Percentiles rank a stretch among this genome's conserved stretches.
Evolutionary conservation across 2,113 vertebrate genomes (phyloP).

Genomic region (Apeltes quadracus): DNA sequence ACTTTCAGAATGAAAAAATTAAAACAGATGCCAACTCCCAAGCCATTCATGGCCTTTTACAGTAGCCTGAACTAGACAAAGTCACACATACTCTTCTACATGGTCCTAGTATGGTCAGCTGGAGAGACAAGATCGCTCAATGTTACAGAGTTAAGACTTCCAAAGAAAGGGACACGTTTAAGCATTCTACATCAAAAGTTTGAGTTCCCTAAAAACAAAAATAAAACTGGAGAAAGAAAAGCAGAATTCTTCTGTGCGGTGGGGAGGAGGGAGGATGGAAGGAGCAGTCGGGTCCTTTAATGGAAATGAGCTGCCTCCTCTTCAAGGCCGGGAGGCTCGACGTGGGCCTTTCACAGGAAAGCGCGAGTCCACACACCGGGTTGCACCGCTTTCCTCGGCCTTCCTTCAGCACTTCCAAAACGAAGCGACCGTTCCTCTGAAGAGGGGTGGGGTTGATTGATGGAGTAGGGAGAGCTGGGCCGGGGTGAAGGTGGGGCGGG

Average conservation of each 20-base stretch:
- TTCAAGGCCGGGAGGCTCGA: conserved; percentile 23
- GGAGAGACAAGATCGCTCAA: conserved; percentile 35
- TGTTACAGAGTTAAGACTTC: conserved; percentile 64
- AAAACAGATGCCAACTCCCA: conserved; percentile 51
- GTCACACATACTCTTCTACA: conserved; percentile 22
- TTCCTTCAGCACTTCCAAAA: conserved; percentile 90
- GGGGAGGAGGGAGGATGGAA: conserved; percentile 10
- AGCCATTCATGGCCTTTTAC: conserved; percentile 41
- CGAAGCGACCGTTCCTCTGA: conserved; percentile 91
- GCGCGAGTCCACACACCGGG: conserved; percentile 28
- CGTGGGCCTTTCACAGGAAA: conserved; percentile 5
- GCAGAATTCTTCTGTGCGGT: conserved; percentile 53
- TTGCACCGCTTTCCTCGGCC: conserved; percentile 17
- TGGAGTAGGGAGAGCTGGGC: conserved; percentile 29
- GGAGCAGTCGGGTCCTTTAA: conserved; percentile 31
- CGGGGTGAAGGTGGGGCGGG: conserved; percentile 31
- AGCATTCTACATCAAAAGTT: conserved; percentile 71
- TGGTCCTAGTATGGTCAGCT: conserved; percentile 27
- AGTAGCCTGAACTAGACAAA: conserved; percentile 46
- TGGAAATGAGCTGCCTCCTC: conserved; percentile 47
- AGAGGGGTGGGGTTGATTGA: conserved; percentile 69
- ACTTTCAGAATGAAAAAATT: background rate
- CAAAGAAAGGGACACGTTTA: conserved; percentile 35
- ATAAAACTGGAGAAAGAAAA: conserved; percentile 36
- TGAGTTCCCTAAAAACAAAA: conserved; percentile 63